Evolutionary conservation across 2,113 vertebrate species (phyloP).

Genomic region (Microcebus jonahi): DNA sequence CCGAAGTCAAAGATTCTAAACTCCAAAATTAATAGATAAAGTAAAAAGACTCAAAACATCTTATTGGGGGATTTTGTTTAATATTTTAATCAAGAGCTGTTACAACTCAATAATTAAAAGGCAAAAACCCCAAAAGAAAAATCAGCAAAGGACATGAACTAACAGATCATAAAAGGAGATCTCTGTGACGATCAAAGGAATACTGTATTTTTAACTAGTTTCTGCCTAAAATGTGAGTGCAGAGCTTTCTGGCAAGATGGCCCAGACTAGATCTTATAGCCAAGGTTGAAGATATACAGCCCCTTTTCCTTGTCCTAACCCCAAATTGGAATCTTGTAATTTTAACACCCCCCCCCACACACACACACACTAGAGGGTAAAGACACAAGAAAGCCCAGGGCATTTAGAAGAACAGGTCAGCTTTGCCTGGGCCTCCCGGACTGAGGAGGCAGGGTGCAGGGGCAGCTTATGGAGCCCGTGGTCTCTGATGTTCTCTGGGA

Average conservation of each 20-base stretch:
- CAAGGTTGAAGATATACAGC: neutral
- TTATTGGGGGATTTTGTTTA: slow-evolving; percentile 35
- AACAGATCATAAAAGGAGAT: slow-evolving; percentile 1
- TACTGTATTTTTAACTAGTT: neutral
- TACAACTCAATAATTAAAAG: slow-evolving; percentile 31
- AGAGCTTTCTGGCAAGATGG: neutral
- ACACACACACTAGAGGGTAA: neutral
- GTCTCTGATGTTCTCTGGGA: neutral
- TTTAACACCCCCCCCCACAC: neutral
- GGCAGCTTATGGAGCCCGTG: neutral
- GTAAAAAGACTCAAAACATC: neutral
- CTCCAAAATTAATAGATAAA: slow-evolving; percentile 16
- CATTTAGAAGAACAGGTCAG: neutral
- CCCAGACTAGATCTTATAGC: neutral
- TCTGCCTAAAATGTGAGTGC: slow-evolving; percentile 5
- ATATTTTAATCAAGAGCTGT: slow-evolving; percentile 5
- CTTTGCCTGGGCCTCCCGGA: neutral
- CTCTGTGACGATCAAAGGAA: neutral
- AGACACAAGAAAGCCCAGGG: neutral
- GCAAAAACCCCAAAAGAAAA: slow-evolving; percentile 35
- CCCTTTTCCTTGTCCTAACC: neutral
- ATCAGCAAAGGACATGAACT: neutral
- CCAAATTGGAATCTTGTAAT: neutral
- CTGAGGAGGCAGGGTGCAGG: neutral
- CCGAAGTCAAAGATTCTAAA: slow-evolving; percentile 17